Conservation (phyloP, 2,113 vertebrate genomes). For the Choloepus hoffmanni region DNA sequence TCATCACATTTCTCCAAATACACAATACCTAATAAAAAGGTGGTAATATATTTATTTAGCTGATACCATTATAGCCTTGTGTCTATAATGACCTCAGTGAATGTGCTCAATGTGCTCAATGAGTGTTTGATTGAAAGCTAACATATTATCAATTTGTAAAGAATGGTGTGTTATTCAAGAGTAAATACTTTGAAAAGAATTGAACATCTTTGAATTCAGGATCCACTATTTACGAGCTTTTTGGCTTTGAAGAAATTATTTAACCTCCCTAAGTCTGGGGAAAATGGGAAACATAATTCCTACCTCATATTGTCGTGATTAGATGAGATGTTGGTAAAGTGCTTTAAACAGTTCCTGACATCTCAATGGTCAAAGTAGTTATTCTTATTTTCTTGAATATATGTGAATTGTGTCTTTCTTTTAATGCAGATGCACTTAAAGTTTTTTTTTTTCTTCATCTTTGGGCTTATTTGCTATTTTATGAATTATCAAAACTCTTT, state of each 20-base stretch:
- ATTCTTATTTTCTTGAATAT: background rate
- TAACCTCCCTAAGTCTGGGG: background rate
- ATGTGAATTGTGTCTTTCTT: background rate
- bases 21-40: background rate
- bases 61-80: slow-evolving; percentile 7
- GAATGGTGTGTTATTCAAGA: background rate
- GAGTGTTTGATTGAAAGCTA: background rate
- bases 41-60: background rate
- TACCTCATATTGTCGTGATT: background rate
- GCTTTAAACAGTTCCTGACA: background rate
- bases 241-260: background rate
- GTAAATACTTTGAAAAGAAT: slow-evolving; percentile 15
- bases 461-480: background rate
- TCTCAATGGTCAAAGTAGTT: background rate
- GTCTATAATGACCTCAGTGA: background rate
- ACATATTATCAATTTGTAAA: slow-evolving; percentile 13
- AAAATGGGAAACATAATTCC: background rate
- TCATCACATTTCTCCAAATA: background rate
- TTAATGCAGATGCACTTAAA: background rate
- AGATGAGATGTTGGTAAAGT: background rate
- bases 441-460: background rate
- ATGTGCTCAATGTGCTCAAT: background rate
- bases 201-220: background rate
- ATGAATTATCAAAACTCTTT: background rate
- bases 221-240: background rate